phyloP scores from a whole-genome alignment of 2,797 vertebrate species.

The Sebastes hubbsi region DNA sequence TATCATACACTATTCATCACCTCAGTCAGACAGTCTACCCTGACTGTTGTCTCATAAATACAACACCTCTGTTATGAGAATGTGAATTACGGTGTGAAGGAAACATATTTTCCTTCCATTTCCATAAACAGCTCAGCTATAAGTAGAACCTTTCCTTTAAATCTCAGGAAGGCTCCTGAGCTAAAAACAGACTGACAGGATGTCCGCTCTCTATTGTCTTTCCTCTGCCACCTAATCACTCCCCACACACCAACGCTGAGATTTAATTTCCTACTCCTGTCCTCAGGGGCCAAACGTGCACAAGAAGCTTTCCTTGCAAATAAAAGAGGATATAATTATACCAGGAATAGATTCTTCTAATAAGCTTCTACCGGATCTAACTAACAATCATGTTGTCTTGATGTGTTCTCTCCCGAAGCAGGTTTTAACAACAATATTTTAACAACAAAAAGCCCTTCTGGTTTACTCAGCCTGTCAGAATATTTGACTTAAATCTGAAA shows the following conservation, averaged over 20 bases:
- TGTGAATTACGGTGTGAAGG: conserved; percentile 21
- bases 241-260: conserved; percentile 39
- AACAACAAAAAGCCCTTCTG: neutral
- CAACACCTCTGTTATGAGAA: neutral
- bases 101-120: conserved; percentile 29
- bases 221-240: conserved; percentile 53
- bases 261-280: conserved; percentile 66
- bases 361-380: conserved; percentile 15
- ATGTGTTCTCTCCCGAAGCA: conserved; percentile 13
- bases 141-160: conserved; percentile 18
- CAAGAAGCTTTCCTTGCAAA: conserved; percentile 40
- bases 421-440: neutral
- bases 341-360: conserved; percentile 37
- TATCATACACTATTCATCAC: neutral
- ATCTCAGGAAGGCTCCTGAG: conserved; percentile 58
- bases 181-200: conserved; percentile 75
- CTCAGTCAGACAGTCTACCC: neutral
- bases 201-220: conserved; percentile 72
- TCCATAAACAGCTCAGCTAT: conserved; percentile 31
- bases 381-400: conserved; percentile 19
- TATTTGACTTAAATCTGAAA: conserved; percentile 25
- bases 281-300: conserved; percentile 43
- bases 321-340: conserved; percentile 51
- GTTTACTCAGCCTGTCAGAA: neutral
- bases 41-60: conserved; percentile 5